Base-by-base conservation (phyloP, 2,888 invertebrate genomes). In the Phyto melanocephala region DNA sequence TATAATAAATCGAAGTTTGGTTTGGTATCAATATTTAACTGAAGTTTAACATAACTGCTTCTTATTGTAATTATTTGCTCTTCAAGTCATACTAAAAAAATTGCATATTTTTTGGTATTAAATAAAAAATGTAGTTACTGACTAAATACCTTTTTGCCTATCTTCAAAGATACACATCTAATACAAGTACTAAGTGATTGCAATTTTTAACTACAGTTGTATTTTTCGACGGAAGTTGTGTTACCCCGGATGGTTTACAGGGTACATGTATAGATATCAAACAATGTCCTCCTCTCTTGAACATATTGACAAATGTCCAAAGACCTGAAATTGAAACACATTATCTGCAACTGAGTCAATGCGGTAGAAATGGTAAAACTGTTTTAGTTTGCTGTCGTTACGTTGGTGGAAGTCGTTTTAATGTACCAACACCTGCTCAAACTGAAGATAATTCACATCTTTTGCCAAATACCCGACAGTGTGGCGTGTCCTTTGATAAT, bases 401-500 rank as follows among this genome's bases (percentile, higher is more conserved):
- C 5, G 60, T 76, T 7, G 33, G 58, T 11, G 62, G 15, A 20
- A 68, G 20, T 35, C 78, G 72, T 10, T 40, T 68, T n/a, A 17
- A 6, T 28, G 8, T 33, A 65, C 70, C 63, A 2, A 62, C 77
- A 17, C 50, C 33, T 6, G 13, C 79, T 11, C 24, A 52, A 11
- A 3, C 7, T 8, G 7, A 6, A 1, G 72, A 67, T 6, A 74
- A 74, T 15, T 67, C 60, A 0, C n/a, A 71, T 54, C 22, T 82
- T 7, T 72, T 85, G 52, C 82, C 84, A 0, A 60, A 10, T n/a
- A 75, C 71, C 8, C 84, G 84, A 1, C 42, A 84, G 33, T 85
- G 84, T 60, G 85, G 85, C 0, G 67, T 65, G 40, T 80, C 77
- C 15, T 72, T 84, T 37, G 81, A 71, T 24, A 81, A 84, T 74